These are phyloP conservation scores for Dryocosmus kuriphilus DNA, from an alignment of 2,888 invertebrate genomes.

Conservation along the genomic window DNA sequence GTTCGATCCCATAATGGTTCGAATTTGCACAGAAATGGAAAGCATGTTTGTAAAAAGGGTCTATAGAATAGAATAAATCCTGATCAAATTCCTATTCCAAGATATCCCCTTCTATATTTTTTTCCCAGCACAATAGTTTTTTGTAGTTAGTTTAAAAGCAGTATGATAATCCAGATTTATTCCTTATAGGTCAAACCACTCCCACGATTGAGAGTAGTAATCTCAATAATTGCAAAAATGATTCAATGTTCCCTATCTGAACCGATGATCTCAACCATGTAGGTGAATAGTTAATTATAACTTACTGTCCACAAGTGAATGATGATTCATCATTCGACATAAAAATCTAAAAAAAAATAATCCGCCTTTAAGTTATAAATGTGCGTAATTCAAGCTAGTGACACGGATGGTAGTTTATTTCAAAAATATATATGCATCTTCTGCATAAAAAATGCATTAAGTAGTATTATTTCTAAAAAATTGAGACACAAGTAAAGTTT, in stretches of 20 bases:
- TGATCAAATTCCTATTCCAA: background rate
- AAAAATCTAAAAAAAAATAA: slow-evolving; percentile 18
- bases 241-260: slow-evolving; percentile 33
- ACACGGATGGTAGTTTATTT: slow-evolving; percentile 25
- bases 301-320: slow-evolving; percentile 22
- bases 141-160: too few relatives aligned
- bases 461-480: background rate
- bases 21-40: background rate
- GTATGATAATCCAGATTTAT: background rate
- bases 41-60: background rate
- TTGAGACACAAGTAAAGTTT: background rate
- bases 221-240: slow-evolving; percentile 20
- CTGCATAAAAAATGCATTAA: background rate
- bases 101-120: background rate
- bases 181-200: background rate
- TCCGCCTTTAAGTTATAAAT: slow-evolving; percentile 13
- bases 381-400: slow-evolving; percentile 27
- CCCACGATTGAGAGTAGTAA: slow-evolving; percentile 16
- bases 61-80: background rate
- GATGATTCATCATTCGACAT: slow-evolving; percentile 33
- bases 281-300: slow-evolving; percentile 26
- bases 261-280: slow-evolving; percentile 37
- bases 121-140: background rate
- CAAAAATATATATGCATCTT: background rate
- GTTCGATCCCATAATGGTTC: background rate